These are phyloP conservation scores for Actinia tenebrosa DNA, from an alignment of 64 coral and sea anemone genomes.

Conservation along the genomic window DNA sequence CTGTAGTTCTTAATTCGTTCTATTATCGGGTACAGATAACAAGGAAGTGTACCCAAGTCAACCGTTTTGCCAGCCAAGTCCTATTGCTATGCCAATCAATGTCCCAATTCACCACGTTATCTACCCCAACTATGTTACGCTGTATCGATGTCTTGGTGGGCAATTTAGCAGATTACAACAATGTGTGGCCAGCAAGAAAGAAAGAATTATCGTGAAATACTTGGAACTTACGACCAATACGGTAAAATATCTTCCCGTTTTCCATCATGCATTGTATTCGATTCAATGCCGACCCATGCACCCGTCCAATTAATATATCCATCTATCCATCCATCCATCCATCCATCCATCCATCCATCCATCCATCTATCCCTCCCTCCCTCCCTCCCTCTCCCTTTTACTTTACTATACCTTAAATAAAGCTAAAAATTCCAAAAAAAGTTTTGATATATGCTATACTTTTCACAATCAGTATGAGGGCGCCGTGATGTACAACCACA, in stretches of 20 bases:
- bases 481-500: not conserved
- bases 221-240: not conserved
- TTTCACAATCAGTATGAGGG: not conserved
- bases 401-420: no score
- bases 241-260: not conserved
- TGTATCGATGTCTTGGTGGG: not conserved
- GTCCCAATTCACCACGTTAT: not conserved
- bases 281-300: no score
- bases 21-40: not conserved
- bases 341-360: no score
- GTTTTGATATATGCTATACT: no score
- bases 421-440: no score
- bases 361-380: no score
- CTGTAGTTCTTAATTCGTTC: not conserved
- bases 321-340: no score
- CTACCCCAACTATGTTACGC: not conserved
- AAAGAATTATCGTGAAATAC: not conserved
- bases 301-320: no score
- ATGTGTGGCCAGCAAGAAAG: not conserved
- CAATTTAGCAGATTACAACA: not conserved
- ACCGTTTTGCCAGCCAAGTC: not conserved
- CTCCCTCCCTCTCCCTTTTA: no score
- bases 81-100: not conserved
- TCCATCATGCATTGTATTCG: no score
- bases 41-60: not conserved